Conservation (phyloP, 2,888 invertebrate species). For the Polydesmus complanatus region DNA sequence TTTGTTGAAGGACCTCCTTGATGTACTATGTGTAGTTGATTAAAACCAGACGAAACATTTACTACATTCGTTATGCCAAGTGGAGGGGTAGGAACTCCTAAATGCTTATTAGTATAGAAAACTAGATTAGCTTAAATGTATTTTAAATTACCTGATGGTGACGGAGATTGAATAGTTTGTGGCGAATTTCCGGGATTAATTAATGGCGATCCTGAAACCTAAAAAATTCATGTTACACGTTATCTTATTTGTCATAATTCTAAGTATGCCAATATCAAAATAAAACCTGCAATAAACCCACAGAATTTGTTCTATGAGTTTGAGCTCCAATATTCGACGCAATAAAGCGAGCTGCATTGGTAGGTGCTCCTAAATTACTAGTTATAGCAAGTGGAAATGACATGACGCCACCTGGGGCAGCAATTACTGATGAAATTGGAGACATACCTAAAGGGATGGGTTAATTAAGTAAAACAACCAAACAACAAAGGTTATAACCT, state of each 20-base stretch:
- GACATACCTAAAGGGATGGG: neutral
- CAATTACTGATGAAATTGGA: constrained; percentile 1
- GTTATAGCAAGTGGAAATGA: constrained; percentile 9
- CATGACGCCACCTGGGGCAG: neutral
- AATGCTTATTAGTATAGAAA: no score
- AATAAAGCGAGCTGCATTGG: constrained; percentile 2
- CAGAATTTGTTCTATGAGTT: neutral
- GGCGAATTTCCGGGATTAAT: neutral
- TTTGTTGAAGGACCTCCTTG: no score
- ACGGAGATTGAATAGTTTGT: neutral
- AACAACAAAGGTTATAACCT: neutral
- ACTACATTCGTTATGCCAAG: no score
- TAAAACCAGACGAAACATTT: no score
- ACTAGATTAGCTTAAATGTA: neutral
- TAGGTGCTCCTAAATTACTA: constrained; percentile 1
- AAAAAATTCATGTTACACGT: no score
- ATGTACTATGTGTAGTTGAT: no score
- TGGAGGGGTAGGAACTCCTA: no score
- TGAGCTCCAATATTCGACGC: neutral
- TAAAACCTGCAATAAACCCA: constrained; percentile 5
- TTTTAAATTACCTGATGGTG: neutral
- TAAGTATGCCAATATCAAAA: no score
- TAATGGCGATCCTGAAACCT: constrained; percentile 8
- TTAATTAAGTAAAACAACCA: neutral
- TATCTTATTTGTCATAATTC: no score